These are phyloP conservation scores for Acleris emargana DNA, from an alignment of 2,888 invertebrate genomes.

Conservation along the genomic window DNA sequence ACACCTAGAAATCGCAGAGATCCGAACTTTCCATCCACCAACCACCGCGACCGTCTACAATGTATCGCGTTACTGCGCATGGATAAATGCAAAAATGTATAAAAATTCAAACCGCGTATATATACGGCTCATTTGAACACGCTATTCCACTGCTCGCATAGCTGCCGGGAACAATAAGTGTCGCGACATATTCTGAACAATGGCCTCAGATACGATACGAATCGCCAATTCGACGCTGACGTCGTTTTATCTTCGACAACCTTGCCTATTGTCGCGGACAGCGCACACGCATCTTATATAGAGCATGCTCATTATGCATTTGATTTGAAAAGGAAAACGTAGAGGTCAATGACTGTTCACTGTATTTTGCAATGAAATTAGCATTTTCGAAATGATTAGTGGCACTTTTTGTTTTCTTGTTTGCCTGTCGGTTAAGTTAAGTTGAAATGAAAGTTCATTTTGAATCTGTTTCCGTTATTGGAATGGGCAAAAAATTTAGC, in stretches of 20 bases:
- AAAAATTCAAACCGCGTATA: conserved; percentile 66
- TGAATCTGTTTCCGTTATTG: no score
- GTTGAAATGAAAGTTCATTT: no score
- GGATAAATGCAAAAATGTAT: conserved; percentile 41
- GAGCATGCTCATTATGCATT: conserved; percentile 44
- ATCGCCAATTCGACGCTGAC: conserved; percentile 75
- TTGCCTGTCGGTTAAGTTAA: no score
- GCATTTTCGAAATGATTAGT: no score
- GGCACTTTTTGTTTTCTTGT: no score
- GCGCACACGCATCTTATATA: conserved; percentile 55
- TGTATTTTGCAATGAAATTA: no score
- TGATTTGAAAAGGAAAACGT: conserved; percentile 10
- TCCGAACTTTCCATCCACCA: conserved; percentile 29
- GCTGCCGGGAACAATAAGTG: conserved; percentile 72
- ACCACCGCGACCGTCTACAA: conserved; percentile 10
- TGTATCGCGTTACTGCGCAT: conserved; percentile 27
- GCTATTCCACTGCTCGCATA: conserved; percentile 60
- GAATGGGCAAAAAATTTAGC: no score
- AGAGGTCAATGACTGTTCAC: conserved; percentile 22
- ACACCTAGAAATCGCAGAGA: conserved; percentile 35
- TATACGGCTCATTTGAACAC: conserved; percentile 72
- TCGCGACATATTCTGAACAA: conserved; percentile 82
- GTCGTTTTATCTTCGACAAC: conserved; percentile 58
- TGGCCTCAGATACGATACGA: conserved; percentile 74
- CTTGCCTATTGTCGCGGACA: conserved; percentile 60